phyloP scores from a whole-genome alignment of 2,113 vertebrate genomes.

The Phalacrocorax pelagicus region DNA sequence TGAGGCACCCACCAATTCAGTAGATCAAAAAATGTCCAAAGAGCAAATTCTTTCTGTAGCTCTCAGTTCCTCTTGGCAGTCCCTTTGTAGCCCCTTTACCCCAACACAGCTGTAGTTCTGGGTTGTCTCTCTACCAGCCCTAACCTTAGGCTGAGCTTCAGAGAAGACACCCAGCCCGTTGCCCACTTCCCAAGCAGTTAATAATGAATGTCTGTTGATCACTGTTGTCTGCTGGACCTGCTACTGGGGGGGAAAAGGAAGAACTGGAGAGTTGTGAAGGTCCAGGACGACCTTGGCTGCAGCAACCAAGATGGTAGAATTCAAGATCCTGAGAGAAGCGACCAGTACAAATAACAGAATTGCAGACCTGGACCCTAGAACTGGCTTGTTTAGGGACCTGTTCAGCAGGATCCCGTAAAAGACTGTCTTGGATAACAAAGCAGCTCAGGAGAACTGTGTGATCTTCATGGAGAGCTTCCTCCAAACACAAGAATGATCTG shows the following conservation, averaged over 20 bases:
- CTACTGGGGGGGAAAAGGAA: neutral
- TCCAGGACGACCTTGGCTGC: neutral
- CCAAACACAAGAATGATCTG: neutral
- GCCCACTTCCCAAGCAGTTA: neutral
- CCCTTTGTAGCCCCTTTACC: neutral
- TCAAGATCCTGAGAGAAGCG: neutral
- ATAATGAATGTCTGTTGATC: too few relatives aligned
- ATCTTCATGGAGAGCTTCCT: neutral
- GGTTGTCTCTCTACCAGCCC: neutral
- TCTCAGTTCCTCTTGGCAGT: neutral
- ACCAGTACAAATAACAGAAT: neutral
- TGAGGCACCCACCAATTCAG: neutral
- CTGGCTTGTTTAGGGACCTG: neutral
- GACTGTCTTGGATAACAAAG: too few relatives aligned
- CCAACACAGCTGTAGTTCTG: neutral
- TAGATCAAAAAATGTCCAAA: neutral
- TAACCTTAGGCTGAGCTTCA: neutral
- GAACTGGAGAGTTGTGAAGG: neutral
- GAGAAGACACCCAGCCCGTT: neutral
- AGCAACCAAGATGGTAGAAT: neutral
- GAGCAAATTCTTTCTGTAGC: neutral
- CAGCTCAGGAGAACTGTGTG: neutral
- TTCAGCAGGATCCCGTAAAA: neutral
- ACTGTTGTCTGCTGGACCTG: neutral
- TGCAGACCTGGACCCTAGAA: neutral